These are phyloP conservation scores for Enoplosus armatus DNA, from an alignment of 2,797 vertebrate genomes.

Conservation along the genomic window DNA sequence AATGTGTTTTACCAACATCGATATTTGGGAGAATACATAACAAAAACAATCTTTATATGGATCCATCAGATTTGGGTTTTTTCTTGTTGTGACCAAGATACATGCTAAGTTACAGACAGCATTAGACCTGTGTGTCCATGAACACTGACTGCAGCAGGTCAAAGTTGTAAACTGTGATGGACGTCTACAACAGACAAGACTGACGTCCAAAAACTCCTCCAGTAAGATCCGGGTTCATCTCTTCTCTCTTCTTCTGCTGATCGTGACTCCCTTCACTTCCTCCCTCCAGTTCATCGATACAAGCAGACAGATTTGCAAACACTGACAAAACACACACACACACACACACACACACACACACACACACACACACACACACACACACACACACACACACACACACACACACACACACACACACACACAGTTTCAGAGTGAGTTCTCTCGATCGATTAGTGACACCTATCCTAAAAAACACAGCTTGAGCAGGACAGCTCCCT, in stretches of 20 bases:
- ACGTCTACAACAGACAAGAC: background rate
- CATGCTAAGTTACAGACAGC: no score
- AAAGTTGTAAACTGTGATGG: no score
- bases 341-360: conserved; percentile 9
- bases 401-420: no score
- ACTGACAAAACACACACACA: background rate
- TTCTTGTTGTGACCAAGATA: no score
- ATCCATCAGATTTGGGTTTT: no score
- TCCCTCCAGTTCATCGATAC: conserved; percentile 7
- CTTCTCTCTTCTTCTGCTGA: conserved; percentile 14
- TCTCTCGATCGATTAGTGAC: conserved; percentile 34
- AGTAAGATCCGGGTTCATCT: background rate
- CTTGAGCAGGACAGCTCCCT: background rate
- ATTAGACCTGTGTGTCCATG: no score
- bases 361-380: background rate
- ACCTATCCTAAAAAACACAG: conserved; percentile 30
- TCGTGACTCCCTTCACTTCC: background rate
- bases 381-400: no score
- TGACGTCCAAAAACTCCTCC: no score
- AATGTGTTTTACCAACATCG: no score
- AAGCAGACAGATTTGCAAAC: conserved; percentile 19
- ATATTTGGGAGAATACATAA: no score
- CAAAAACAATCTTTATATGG: no score
- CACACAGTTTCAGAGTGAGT: background rate
- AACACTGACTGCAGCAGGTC: no score